These are phyloP conservation scores for Artibeus jamaicensis DNA, from an alignment of 2,797 vertebrate species.

Conservation along the genomic window DNA sequence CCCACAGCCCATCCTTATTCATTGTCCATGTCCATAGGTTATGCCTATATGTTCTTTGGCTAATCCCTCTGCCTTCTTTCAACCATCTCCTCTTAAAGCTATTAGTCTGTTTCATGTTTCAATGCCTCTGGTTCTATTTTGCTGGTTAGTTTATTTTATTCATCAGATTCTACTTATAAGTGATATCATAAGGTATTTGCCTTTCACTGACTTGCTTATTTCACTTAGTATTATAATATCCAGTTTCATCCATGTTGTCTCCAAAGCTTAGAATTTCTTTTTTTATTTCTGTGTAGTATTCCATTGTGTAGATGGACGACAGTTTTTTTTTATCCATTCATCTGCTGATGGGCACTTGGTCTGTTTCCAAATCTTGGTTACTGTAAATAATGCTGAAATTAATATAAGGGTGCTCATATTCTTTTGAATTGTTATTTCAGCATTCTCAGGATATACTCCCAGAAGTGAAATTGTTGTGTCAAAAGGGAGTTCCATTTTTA, in stretches of 20 bases:
- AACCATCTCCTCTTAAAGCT: neutral
- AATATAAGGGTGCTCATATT: neutral
- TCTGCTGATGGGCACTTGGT: neutral
- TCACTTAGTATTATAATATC: neutral
- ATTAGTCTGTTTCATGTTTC: neutral
- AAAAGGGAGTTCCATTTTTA: neutral
- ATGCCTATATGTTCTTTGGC: neutral
- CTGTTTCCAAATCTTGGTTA: neutral
- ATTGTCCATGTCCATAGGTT: neutral
- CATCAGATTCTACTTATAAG: neutral
- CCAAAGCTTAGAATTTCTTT: neutral
- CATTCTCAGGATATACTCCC: neutral
- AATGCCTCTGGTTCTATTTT: neutral
- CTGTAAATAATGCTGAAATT: neutral
- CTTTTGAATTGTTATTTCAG: neutral
- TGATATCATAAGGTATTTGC: neutral
- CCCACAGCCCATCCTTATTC: neutral
- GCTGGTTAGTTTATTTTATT: neutral
- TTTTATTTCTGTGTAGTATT: neutral
- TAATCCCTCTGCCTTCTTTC: neutral
- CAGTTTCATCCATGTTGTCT: neutral
- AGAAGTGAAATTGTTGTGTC: neutral
- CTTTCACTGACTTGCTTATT: neutral
- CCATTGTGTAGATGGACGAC: neutral
- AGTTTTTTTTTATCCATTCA: neutral